These are phyloP conservation scores for Periphyllus acericola DNA, from an alignment of 2,888 invertebrate genomes.

Conservation along the genomic window DNA sequence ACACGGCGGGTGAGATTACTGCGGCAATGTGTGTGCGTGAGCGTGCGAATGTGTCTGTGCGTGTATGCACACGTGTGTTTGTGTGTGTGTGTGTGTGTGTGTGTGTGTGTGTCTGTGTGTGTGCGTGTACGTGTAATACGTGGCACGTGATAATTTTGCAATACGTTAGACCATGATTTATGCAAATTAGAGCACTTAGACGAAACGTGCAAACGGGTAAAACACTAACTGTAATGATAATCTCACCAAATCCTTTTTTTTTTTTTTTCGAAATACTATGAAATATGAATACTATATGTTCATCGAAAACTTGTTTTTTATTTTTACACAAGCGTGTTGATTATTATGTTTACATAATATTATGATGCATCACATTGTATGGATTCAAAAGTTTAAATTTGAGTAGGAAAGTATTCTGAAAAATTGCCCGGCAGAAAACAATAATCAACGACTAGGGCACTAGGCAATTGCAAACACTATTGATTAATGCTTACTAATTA, in stretches of 20 bases:
- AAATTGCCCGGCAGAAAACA: neutral
- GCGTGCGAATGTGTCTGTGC: neutral
- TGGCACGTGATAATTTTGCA: constrained; percentile 8
- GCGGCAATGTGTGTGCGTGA: neutral
- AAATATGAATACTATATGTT: too few species aligned
- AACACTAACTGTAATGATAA: neutral
- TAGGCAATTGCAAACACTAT: neutral
- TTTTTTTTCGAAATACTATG: neutral
- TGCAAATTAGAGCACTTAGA: constrained; percentile 26
- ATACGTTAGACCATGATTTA: neutral
- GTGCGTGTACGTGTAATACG: neutral
- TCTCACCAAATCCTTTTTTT: constrained; percentile 17
- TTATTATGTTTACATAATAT: too few species aligned
- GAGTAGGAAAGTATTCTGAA: neutral
- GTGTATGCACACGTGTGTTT: neutral
- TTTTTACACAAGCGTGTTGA: too few species aligned
- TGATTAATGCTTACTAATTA: neutral
- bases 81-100: neutral
- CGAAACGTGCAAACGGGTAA: constrained; percentile 2
- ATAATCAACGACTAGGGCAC: too few species aligned
- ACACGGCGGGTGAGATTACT: neutral
- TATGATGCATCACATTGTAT: too few species aligned
- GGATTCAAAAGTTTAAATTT: too few species aligned
- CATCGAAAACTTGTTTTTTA: too few species aligned
- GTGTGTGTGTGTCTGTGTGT: neutral